A percentile compares a stretch with the other conserved stretches of the same genome.
Conservation (phyloP, 2,797 vertebrate species). For the Phalanger gymnotis region DNA sequence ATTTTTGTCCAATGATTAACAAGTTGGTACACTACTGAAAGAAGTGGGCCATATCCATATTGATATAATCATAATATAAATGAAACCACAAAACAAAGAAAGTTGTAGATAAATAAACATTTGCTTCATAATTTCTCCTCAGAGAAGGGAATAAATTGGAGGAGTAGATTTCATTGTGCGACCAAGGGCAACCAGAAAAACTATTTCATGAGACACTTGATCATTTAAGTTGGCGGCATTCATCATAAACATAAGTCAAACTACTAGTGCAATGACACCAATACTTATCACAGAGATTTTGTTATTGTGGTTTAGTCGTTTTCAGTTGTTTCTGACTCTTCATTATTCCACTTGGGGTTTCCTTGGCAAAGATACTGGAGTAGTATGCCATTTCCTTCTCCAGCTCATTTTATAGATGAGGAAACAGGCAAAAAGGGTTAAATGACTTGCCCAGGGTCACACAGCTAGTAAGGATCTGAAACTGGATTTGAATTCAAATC, state of each 20-base stretch:
- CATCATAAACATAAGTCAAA: neutral
- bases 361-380: too few species aligned
- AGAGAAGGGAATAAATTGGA: neutral
- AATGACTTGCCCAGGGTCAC: neutral
- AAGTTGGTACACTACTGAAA: neutral
- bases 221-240: neutral
- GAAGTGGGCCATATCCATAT: neutral
- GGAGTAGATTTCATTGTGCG: neutral
- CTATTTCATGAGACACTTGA: neutral
- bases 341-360: neutral
- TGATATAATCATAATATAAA: neutral
- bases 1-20: neutral
- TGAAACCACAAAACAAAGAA: neutral
- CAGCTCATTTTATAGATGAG: neutral
- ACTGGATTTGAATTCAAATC: neutral
- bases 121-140: neutral
- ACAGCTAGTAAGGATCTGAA: neutral
- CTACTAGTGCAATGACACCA: neutral
- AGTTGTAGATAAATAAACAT: neutral
- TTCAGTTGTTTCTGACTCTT: neutral
- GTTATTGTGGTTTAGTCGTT: neutral
- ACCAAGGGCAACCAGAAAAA: neutral
- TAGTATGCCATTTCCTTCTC: neutral
- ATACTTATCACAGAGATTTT: neutral
- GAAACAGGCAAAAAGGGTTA: neutral